Evolutionary conservation across 2,797 vertebrate species (phyloP).

Genomic region (Gymnocypris eckloni): DNA sequence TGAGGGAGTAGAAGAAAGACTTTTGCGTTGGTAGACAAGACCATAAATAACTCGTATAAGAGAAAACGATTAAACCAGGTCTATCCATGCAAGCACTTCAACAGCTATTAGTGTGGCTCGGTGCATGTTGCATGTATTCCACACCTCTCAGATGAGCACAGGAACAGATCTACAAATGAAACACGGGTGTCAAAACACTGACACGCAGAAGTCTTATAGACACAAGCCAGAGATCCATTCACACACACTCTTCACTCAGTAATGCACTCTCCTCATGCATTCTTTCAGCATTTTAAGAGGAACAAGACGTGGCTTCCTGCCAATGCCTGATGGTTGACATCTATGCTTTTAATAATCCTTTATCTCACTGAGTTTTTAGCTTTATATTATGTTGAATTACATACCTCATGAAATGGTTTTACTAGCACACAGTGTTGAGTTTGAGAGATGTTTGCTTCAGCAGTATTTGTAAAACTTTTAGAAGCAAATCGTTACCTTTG

Average conservation of each 20-base stretch:
- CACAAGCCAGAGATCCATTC: constrained; percentile 53
- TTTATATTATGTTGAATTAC: constrained; percentile 16
- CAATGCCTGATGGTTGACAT: constrained; percentile 35
- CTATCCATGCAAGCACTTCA: neutral
- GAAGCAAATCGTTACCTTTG: neutral
- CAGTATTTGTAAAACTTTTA: neutral
- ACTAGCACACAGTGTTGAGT: too few species aligned
- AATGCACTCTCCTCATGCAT: constrained; percentile 32
- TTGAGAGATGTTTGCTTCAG: neutral
- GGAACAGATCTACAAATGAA: neutral
- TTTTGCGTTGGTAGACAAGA: constrained; percentile 9
- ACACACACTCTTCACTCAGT: constrained; percentile 45
- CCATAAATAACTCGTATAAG: constrained; percentile 16
- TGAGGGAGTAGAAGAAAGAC: constrained; percentile 31
- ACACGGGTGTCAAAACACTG: constrained; percentile 47
- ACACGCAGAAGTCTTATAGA: constrained; percentile 44
- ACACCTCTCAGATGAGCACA: constrained; percentile 18
- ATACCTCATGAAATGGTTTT: neutral
- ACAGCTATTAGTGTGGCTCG: constrained; percentile 18
- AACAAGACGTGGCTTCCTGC: constrained; percentile 16
- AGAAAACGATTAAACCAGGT: constrained; percentile 28
- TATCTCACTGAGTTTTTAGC: neutral
- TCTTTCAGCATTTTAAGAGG: constrained; percentile 40
- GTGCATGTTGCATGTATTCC: neutral
- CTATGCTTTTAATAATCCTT: constrained; percentile 13